Percentiles rank a stretch among this genome's conserved stretches.
phyloP scores from a whole-genome alignment of 2,113 vertebrate genomes.

The Xiphophorus hellerii region DNA sequence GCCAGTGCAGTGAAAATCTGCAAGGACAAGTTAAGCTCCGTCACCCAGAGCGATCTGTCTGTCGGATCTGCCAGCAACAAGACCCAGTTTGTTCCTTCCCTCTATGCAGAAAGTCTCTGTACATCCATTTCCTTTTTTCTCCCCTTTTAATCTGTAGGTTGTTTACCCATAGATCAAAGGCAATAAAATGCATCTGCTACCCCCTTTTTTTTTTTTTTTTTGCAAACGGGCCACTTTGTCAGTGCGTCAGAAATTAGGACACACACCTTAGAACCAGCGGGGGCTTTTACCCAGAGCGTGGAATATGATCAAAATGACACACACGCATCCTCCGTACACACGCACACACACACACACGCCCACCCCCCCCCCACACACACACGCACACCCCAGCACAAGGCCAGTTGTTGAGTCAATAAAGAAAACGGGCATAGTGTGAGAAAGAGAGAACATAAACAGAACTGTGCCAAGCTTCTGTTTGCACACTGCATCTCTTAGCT shows the following conservation, averaged over 20 bases:
- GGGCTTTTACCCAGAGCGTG: slow-evolving; percentile 55
- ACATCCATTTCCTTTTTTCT: not conserved
- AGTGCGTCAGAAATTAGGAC: slow-evolving; percentile 53
- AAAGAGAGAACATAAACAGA: slow-evolving; percentile 63
- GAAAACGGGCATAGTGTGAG: slow-evolving; percentile 50
- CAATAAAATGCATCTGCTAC: slow-evolving; percentile 49
- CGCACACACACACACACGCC: slow-evolving; percentile 1
- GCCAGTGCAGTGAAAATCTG: slow-evolving; percentile 42
- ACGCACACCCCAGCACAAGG: slow-evolving; percentile 40
- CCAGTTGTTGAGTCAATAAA: slow-evolving; percentile 71
- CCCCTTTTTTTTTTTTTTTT: slow-evolving; percentile 10
- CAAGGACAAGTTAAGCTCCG: slow-evolving; percentile 31
- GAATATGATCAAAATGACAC: slow-evolving; percentile 57
- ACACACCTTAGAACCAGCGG: slow-evolving; percentile 53
- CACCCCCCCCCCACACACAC: too few species aligned
- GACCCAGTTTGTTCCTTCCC: slow-evolving; percentile 25
- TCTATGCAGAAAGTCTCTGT: slow-evolving; percentile 5
- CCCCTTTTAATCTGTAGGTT: slow-evolving; percentile 32
- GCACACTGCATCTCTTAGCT: slow-evolving; percentile 59
- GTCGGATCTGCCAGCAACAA: slow-evolving; percentile 29
- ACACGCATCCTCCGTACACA: slow-evolving; percentile 12
- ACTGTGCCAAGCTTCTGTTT: slow-evolving; percentile 70
- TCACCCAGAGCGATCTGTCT: slow-evolving; percentile 33
- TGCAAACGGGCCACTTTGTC: slow-evolving; percentile 62
- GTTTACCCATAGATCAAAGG: slow-evolving; percentile 61